Evolutionary conservation across 2,113 vertebrate species (phyloP), one percentile per base, ranked within the genome.

Genomic region (Ptychochromis oligacanthus): DNA sequence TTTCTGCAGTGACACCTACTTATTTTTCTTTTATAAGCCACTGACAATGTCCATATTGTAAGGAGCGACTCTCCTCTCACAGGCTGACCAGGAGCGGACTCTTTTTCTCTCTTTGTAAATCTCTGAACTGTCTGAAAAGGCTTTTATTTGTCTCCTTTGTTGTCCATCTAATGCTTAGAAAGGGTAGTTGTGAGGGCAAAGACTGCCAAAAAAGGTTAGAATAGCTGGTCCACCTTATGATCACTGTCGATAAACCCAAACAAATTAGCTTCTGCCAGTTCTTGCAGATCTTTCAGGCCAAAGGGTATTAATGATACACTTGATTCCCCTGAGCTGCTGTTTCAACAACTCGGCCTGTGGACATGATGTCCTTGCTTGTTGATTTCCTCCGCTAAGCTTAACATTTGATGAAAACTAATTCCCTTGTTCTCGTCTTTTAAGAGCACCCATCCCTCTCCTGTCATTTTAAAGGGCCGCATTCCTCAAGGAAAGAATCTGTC

Each of bases 21-120:
- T 93, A 94, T 93, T 93, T 94, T 89, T 91, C 86, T 93, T 94
- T 93, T 87, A 88, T 94, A 89, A 89, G 83, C 60, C 22, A 7
- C 87, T 83, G 86, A 93, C 91, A 93, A 88, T 80, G 91, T 89
- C 83, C 89, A 11, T 20, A 77, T 88, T 87, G 82, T 87, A 14
- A 60, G 79, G 49, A 82, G 52, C 52, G 54, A 40, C 78, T 65
- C 75, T 84, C 75, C 36, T 1, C 65, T 60, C 34, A 2, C 62
- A 26, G 60, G 52, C 61, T 83, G 89, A 82, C 85, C 86, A 28
- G n/a, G 79, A 86, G 18, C 1, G 0, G 6, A 3, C 15, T 60
- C 20, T 55, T 31, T 54, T 62, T 60, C 36, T 55, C 20, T 76
- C 65, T 13, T 17, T 15, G 34, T 65, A 38, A 52, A 26, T 43